phyloP scores from a whole-genome alignment of 2,888 invertebrate genomes.

The Autographa gamma region DNA sequence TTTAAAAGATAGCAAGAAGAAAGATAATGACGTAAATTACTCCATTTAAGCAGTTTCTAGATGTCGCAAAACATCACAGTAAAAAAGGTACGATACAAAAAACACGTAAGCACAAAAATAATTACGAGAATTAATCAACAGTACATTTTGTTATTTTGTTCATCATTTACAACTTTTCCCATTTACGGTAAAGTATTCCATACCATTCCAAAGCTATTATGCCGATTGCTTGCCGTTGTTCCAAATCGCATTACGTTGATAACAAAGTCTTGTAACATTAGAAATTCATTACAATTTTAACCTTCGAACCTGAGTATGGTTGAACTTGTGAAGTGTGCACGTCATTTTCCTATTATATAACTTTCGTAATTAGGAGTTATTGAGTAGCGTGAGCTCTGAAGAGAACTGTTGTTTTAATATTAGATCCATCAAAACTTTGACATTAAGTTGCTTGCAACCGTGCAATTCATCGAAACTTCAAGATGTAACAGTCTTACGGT shows the following conservation, averaged over 20 bases:
- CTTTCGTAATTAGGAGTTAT: conserved; percentile 30
- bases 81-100: background rate
- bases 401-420: background rate
- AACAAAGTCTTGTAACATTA: conserved; percentile 36
- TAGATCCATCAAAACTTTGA: background rate
- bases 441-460: too few species aligned
- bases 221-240: conserved; percentile 29
- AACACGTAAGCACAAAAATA: conserved; percentile 4
- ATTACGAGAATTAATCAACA: conserved; percentile 20
- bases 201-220: conserved; percentile 31
- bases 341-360: conserved; percentile 25
- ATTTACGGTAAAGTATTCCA: conserved; percentile 27
- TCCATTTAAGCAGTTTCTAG: conserved; percentile 9
- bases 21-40: conserved; percentile 21
- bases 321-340: conserved; percentile 26
- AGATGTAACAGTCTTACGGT: too few species aligned
- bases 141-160: conserved; percentile 19
- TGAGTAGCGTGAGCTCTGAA: background rate
- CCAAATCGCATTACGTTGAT: conserved; percentile 32
- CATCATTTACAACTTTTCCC: conserved; percentile 37
- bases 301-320: conserved; percentile 31
- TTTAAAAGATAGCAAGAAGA: background rate
- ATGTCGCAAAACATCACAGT: background rate
- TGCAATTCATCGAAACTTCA: too few species aligned
- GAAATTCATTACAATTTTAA: conserved; percentile 44